A percentile compares a stretch with the other conserved stretches of the same genome.
These are phyloP conservation scores for Geotria australis DNA, from an alignment of 2,797 vertebrate genomes.

Conservation along the genomic window DNA sequence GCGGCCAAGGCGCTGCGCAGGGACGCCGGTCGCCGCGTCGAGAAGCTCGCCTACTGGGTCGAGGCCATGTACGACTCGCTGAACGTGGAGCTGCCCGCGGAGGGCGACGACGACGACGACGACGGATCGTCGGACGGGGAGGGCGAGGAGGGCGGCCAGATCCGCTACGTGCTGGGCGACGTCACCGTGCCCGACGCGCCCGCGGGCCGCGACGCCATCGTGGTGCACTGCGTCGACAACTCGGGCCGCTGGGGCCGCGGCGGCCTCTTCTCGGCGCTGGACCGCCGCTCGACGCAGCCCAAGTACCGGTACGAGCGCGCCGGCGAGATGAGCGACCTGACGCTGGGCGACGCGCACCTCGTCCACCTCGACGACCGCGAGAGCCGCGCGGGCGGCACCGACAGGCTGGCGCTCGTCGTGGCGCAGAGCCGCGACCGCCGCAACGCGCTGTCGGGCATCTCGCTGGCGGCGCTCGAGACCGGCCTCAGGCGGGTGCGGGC, in stretches of 20 bases:
- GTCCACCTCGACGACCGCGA: slow-evolving; percentile 60
- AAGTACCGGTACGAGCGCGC: slow-evolving; percentile 42
- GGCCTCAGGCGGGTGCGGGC: slow-evolving; percentile 43
- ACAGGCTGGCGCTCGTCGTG: slow-evolving; percentile 47
- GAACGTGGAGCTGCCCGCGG: slow-evolving; percentile 6
- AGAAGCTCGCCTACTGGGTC: slow-evolving; percentile 28
- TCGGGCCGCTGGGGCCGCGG: slow-evolving; percentile 53
- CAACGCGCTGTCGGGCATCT: slow-evolving; percentile 48
- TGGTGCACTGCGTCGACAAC: slow-evolving; percentile 69
- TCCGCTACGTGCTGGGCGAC: slow-evolving; percentile 49
- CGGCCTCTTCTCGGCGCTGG: slow-evolving; percentile 57
- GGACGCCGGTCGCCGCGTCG: too few species aligned
- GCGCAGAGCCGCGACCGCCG: slow-evolving; percentile 38
- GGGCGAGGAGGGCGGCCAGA: slow-evolving; percentile 7
- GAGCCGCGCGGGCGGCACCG: slow-evolving; percentile 27
- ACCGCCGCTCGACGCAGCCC: slow-evolving; percentile 36
- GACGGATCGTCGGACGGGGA: slow-evolving; percentile 8
- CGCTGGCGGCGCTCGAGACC: slow-evolving; percentile 35
- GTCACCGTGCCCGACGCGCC: slow-evolving; percentile 42
- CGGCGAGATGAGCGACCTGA: slow-evolving; percentile 59
- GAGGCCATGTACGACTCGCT: slow-evolving; percentile 24
- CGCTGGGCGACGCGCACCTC: slow-evolving; percentile 38
- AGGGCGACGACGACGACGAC: slow-evolving; percentile 9
- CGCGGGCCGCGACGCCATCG: slow-evolving; percentile 21
- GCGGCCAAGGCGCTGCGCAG: too few species aligned